phyloP scores from a whole-genome alignment of 2,888 invertebrate genomes.

The Caenorhabditis sulstoni region DNA sequence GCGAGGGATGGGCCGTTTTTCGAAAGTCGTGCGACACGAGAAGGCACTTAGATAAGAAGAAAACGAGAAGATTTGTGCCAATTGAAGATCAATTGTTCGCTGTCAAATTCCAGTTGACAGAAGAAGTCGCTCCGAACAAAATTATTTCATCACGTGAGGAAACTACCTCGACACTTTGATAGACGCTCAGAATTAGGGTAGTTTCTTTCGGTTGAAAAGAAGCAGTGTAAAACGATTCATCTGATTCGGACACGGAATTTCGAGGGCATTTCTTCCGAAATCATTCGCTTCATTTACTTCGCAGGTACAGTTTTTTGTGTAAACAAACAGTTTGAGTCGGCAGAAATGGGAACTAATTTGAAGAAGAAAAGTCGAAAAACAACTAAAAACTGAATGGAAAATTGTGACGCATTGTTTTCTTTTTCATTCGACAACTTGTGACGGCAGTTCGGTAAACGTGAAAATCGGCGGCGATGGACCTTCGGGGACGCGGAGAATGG shows the following conservation, averaged over 20 bases:
- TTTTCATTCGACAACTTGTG: not conserved
- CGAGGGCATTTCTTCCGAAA: not conserved
- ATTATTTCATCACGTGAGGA: too few relatives aligned
- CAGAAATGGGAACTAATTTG: not conserved
- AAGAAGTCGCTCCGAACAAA: not conserved
- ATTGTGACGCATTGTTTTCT: too few relatives aligned
- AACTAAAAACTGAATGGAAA: not conserved
- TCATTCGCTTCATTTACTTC: constrained; percentile 4
- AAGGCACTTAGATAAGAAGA: not conserved
- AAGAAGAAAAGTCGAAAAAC: not conserved
- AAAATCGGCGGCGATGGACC: constrained; percentile 3
- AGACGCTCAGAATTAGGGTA: too few relatives aligned
- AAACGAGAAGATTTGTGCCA: not conserved
- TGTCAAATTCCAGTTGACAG: too few relatives aligned
- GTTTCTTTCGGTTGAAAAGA: too few relatives aligned
- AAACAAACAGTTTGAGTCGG: not conserved
- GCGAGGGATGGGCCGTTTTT: not conserved
- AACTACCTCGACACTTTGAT: too few relatives aligned
- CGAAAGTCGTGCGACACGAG: constrained; percentile 6
- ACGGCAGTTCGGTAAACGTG: constrained; percentile 9
- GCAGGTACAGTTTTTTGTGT: not conserved
- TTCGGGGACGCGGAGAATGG: not conserved
- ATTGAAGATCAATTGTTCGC: too few relatives aligned
- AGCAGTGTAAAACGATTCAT: too few relatives aligned
- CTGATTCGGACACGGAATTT: not conserved